A percentile compares a stretch with the other conserved stretches of the same genome.
Evolutionary conservation across 2,113 vertebrate genomes (phyloP).

Genomic region (Zootoca vivipara): DNA sequence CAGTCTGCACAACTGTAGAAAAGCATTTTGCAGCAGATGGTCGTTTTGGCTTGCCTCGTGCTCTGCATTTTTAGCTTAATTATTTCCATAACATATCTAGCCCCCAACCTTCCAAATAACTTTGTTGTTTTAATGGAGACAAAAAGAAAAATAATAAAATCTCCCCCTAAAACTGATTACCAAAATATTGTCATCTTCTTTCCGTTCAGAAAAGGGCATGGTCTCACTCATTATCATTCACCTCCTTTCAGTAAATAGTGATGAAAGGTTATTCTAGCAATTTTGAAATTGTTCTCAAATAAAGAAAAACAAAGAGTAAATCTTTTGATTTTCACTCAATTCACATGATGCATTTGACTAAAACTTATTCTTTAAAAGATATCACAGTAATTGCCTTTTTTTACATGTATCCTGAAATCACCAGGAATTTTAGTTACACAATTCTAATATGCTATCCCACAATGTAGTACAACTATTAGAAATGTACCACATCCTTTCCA

Average conservation of each 20-base stretch:
- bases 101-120: neutral
- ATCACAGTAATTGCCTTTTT: neutral
- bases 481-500: neutral
- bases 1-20: slow-evolving; percentile 11
- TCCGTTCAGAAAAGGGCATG: neutral
- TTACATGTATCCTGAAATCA: neutral
- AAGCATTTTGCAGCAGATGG: slow-evolving; percentile 18
- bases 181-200: neutral
- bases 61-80: slow-evolving; percentile 12
- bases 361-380: neutral
- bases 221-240: neutral
- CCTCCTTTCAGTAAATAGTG: neutral
- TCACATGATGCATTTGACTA: neutral
- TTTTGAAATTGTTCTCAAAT: neutral
- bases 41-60: neutral
- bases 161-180: neutral
- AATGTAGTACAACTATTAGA: neutral
- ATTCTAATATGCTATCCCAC: neutral
- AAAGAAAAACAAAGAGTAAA: neutral
- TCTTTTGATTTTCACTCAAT: neutral
- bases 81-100: neutral
- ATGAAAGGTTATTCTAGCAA: neutral
- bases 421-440: neutral
- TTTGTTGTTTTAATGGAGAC: neutral
- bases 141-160: too few relatives aligned